phyloP scores from a whole-genome alignment of 2,113 vertebrate species.

The Mugil cephalus region DNA sequence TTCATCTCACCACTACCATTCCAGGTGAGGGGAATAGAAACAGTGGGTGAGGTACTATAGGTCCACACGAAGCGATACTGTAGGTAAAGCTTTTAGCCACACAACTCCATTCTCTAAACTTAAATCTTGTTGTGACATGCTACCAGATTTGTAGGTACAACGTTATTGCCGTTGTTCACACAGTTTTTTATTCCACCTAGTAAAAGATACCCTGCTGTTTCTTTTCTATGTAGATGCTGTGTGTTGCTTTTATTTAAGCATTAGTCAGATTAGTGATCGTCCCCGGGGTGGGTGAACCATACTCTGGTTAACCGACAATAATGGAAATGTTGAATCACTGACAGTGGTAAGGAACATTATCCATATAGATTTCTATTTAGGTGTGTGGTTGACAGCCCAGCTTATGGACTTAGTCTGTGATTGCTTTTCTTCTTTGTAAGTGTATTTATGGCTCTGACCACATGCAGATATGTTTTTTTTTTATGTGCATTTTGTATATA shows the following conservation, averaged over 20 bases:
- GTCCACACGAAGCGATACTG: not conserved
- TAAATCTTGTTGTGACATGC: no score
- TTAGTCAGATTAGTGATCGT: slow-evolving; percentile 11
- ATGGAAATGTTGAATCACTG: slow-evolving; percentile 62
- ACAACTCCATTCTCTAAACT: no score
- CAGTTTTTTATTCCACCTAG: not conserved
- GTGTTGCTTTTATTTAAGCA: not conserved
- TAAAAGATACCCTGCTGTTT: not conserved
- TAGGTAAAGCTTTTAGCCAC: no score
- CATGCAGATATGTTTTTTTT: not conserved
- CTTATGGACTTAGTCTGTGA: no score
- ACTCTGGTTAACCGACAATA: slow-evolving; percentile 45
- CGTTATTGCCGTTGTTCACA: no score
- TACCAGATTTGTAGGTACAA: not conserved
- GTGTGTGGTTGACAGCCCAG: no score
- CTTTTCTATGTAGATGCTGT: not conserved
- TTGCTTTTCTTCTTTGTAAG: not conserved
- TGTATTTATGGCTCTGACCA: not conserved
- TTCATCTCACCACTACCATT: slow-evolving; percentile 96
- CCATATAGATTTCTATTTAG: not conserved
- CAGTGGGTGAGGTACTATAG: not conserved
- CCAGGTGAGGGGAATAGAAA: slow-evolving; percentile 84
- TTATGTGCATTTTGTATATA: not conserved
- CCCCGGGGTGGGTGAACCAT: slow-evolving; percentile 25
- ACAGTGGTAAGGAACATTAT: slow-evolving; percentile 23